These are phyloP conservation scores for Dendrocincla tyrannina DNA, from an alignment of 2,797 vertebrate genomes.

Conservation along the genomic window DNA sequence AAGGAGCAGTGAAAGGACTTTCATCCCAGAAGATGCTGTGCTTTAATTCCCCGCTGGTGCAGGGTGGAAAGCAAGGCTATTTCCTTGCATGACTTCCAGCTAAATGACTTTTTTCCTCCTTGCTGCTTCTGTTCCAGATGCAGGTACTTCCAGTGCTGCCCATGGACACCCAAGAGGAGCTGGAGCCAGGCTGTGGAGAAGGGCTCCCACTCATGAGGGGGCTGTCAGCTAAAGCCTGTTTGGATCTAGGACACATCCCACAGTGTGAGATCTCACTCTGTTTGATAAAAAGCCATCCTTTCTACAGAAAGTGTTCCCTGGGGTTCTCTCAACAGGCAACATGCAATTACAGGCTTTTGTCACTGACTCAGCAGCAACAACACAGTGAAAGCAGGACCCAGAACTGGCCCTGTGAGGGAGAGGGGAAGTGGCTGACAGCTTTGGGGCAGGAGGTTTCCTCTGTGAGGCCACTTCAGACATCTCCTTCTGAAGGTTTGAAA, in stretches of 20 bases:
- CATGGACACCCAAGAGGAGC: not conserved
- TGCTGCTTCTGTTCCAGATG: not conserved
- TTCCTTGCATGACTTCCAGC: not conserved
- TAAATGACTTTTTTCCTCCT: not conserved
- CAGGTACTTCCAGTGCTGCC: not conserved
- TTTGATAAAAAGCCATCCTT: not conserved
- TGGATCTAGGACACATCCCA: not conserved
- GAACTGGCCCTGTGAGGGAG: not conserved
- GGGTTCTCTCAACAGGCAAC: not conserved
- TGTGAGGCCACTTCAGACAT: not conserved
- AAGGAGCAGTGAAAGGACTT: not conserved
- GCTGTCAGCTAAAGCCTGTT: not conserved
- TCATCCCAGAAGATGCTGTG: not conserved
- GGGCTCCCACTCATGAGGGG: not conserved
- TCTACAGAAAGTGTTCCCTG: not conserved
- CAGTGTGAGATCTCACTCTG: not conserved
- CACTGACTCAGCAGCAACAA: not conserved
- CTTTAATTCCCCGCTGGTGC: not conserved
- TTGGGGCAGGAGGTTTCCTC: constrained; percentile 10
- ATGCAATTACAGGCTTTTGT: not conserved
- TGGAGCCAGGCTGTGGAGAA: not conserved
- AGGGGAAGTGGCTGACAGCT: not conserved
- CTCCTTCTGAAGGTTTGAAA: not conserved
- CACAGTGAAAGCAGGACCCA: not conserved
- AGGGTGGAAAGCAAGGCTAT: not conserved